These are phyloP conservation scores for Melanotaenia pygmaea DNA, from an alignment of 2,797 vertebrate genomes.

Conservation along the genomic window DNA sequence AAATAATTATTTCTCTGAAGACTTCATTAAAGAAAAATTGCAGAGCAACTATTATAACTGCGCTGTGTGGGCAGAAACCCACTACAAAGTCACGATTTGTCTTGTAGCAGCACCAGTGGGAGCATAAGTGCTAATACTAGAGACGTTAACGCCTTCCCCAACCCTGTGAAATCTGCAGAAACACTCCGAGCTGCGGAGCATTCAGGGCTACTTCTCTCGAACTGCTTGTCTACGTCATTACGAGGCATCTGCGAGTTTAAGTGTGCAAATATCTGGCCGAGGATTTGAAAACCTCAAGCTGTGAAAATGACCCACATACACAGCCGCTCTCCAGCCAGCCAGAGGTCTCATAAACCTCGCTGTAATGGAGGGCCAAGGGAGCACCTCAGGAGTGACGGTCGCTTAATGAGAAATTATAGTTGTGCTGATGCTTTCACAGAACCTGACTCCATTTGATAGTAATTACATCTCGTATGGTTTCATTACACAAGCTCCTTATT, in stretches of 20 bases:
- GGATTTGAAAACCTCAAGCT: slow-evolving; percentile 31
- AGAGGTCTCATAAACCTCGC: slow-evolving; percentile 51
- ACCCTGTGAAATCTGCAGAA: slow-evolving; percentile 35
- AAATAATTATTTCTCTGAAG: slow-evolving; percentile 19
- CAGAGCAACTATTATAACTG: slow-evolving; percentile 14
- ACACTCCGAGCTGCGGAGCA: background rate
- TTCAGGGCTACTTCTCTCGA: slow-evolving; percentile 13
- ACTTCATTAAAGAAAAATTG: slow-evolving; percentile 46
- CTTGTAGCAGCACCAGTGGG: slow-evolving; percentile 4
- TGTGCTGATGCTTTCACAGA: slow-evolving; percentile 69
- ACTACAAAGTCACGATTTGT: slow-evolving; percentile 2
- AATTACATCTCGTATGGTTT: slow-evolving; percentile 73
- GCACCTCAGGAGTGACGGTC: slow-evolving; percentile 60
- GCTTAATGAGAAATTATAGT: slow-evolving; percentile 75
- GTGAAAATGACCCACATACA: slow-evolving; percentile 52
- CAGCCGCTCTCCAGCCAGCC: slow-evolving; percentile 40
- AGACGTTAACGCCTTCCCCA: slow-evolving; percentile 18
- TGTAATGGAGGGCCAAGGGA: slow-evolving; percentile 68
- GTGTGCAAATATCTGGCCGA: slow-evolving; percentile 16
- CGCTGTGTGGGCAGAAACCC: slow-evolving; percentile 5
- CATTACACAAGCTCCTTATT: slow-evolving; percentile 53
- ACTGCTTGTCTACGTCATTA: slow-evolving; percentile 17
- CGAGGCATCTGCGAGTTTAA: slow-evolving; percentile 32
- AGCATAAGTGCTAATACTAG: slow-evolving; percentile 14
- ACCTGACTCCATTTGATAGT: slow-evolving; percentile 56